Base-by-base conservation (phyloP, 2,888 invertebrate species). In the Latrodectus hesperus region DNA sequence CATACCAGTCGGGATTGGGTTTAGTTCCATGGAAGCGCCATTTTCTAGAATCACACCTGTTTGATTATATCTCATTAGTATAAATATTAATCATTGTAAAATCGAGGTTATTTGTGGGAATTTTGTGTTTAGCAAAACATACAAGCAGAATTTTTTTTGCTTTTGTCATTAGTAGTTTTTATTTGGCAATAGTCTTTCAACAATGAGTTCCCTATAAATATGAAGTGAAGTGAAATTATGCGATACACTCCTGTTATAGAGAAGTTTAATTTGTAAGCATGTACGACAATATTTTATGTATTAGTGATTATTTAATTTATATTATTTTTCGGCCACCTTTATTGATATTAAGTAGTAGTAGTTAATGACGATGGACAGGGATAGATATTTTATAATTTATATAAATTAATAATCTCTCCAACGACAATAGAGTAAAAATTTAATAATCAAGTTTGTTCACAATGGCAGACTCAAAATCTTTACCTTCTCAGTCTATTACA, bases 301-400 rank as follows among this genome's bases (percentile, higher is more conserved):
- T 67, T 74, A 1, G 49, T 52, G 64, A 53, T 51, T 75, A 75
- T 60, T 71, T 85, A 71, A 80, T 80, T 85, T 80, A 85, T 75
- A 64, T 80, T 65, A 70, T 76, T 51, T 85, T 85, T 64, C 55
- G 74, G 12, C 85, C 85, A 3, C 85, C 85, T 8, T 85, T 85
- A 80, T 75, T 80, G 64, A 11, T 75, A 51, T 65, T 51, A 11
- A 77, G 22, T 52, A 53, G 22, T 52, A 53, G 72, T 78, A 77
- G 72, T 72, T 10, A 53, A 67, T 38, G 65, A 55, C 9, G 38
- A 78, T 84, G 78, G 84, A 26, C 67, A 78, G 64, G 67, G 78
- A 65, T 53, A 11, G 52, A 53, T 51, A 52, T 67, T 65, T 65
- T 10, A 22, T 51, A 38, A 38, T 11, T 26, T 74, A 74, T 38